Conservation (phyloP, 2,113 vertebrate genomes). For the Vombatus ursinus region DNA sequence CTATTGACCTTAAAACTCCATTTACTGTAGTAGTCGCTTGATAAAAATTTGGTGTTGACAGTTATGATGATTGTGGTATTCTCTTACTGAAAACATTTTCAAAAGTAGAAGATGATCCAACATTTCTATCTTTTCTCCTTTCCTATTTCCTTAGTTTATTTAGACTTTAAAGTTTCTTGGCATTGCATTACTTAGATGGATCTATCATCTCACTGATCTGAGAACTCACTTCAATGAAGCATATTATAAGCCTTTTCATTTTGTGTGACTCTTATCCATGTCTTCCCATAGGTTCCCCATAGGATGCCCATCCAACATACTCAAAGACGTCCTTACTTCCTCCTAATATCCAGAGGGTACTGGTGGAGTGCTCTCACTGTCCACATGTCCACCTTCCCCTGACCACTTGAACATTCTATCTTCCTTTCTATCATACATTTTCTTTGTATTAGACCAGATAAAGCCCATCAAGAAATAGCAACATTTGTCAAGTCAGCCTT, state of each 20-base stretch:
- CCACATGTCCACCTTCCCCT: not conserved
- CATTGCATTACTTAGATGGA: not conserved
- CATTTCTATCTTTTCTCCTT: not conserved
- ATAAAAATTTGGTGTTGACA: not conserved
- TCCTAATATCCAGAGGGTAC: not conserved
- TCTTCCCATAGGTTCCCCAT: not conserved
- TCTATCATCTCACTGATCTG: not conserved
- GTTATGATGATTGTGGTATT: not conserved
- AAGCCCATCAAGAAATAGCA: not conserved
- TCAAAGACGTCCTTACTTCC: not conserved
- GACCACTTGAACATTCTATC: not conserved
- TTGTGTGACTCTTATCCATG: not conserved
- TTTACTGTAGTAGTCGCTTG: conserved; percentile 8
- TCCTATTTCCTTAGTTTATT: not conserved
- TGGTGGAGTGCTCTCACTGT: not conserved
- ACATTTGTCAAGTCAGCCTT: not conserved
- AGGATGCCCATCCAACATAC: not conserved
- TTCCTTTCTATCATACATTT: not conserved
- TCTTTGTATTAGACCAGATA: not conserved
- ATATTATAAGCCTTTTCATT: not conserved
- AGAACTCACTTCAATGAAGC: not conserved
- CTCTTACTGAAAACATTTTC: not conserved
- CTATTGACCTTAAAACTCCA: not conserved
- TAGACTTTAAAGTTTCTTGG: not conserved
- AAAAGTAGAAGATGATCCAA: not conserved